A percentile compares a stretch with the other conserved stretches of the same genome.
Conservation (phyloP, 2,113 vertebrate genomes). For the Catharus bicknelli region DNA sequence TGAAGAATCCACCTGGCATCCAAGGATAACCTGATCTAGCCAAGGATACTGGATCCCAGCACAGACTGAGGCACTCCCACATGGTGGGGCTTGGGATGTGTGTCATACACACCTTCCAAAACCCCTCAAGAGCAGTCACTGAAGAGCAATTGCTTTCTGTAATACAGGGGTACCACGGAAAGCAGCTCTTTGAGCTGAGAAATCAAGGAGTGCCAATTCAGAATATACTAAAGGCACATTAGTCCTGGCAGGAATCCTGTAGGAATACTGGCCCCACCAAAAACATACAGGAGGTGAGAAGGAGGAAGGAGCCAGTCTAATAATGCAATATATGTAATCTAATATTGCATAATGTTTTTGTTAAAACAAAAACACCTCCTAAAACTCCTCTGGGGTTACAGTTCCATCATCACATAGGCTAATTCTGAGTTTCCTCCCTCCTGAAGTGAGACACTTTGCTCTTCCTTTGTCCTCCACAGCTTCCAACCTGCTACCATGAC, state of each 20-base stretch:
- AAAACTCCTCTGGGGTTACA: not conserved
- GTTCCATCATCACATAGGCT: not conserved
- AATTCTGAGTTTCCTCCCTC: not conserved
- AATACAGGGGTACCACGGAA: not conserved
- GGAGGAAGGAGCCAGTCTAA: not conserved
- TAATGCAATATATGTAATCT: not conserved
- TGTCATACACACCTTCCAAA: not conserved
- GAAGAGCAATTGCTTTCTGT: not conserved
- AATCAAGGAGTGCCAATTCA: not conserved
- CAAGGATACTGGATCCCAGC: not conserved
- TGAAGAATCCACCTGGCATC: not conserved
- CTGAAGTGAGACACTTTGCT: not conserved
- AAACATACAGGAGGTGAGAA: not conserved
- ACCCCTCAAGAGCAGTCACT: not conserved
- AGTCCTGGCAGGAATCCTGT: not conserved
- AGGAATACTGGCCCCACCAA: not conserved
- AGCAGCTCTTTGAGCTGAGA: not conserved
- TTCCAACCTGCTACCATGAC: not conserved
- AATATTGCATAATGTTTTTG: not conserved
- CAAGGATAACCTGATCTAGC: not conserved
- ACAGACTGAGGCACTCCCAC: not conserved
- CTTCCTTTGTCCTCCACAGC: not conserved
- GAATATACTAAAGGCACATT: not conserved
- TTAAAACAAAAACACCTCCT: not conserved
- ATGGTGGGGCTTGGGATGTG: not conserved